Evolutionary conservation across 2,113 vertebrate species (phyloP).

Genomic region (Sorex fumeus): DNA sequence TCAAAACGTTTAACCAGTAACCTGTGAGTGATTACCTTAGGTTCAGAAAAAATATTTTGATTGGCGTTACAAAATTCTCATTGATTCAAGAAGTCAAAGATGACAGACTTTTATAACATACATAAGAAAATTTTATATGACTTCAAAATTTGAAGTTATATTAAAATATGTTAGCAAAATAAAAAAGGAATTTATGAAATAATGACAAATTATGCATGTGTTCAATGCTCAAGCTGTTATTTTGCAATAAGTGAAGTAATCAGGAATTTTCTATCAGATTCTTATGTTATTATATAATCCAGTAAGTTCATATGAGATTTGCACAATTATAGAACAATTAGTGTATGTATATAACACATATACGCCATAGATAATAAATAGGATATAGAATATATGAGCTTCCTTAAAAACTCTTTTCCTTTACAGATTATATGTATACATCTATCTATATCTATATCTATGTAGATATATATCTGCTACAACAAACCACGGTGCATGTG

Average conservation of each 20-base stretch:
- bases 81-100: conserved; percentile 3
- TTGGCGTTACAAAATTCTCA: conserved; percentile 33
- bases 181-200: neutral
- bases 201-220: neutral
- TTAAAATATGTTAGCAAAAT: conserved; percentile 36
- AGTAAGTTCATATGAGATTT: neutral
- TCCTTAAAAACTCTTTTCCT: neutral
- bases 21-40: neutral
- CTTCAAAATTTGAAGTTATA: neutral
- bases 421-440: neutral
- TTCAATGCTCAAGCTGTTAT: neutral
- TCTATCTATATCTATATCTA: no score
- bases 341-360: neutral
- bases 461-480: neutral
- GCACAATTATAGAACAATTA: neutral
- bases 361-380: conserved; percentile 28
- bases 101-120: neutral
- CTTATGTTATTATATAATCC: neutral
- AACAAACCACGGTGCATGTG: neutral
- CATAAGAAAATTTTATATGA: neutral
- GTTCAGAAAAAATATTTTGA: neutral
- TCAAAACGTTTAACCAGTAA: conserved; percentile 47
- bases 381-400: neutral
- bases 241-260: conserved; percentile 23
- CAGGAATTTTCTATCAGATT: neutral